Evolutionary conservation across 2,113 vertebrate species (phyloP), one percentile per base, ranked within the genome.

Genomic region (Prionailurus bengalensis): DNA sequence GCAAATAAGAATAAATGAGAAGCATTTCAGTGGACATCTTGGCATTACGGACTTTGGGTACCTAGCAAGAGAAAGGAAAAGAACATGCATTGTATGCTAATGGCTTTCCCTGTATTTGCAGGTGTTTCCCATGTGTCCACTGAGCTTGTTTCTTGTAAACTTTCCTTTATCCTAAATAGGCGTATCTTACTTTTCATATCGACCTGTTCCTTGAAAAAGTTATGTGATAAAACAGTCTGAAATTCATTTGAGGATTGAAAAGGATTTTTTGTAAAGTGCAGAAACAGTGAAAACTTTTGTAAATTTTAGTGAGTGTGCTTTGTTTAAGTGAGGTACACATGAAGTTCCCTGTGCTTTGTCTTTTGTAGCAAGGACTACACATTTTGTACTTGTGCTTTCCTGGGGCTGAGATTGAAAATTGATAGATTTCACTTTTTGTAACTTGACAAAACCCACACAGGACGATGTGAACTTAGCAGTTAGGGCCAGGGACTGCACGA

Each of bases 1-100:
- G 65, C 48, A 97, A 86, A 5, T 94, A 80, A 89, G 71, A 95
- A 71, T 95, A 97, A 79, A 73, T 76, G 36, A 84, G n/a, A 79
- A 33, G 9, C 39, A 95, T 71, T 91, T 91, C 76, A 91, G 71
- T 95, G 42, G 33, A 66, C 31, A 74, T 61, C 82, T 87, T 51
- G 36, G 33, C 36, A 89, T 76, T 84, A 53, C 27, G 66, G 17
- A 55, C 82, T 94, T 74, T 48, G 39, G 17, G 25, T 80, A 48
- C 36, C 29, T 42, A 58, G 89, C 51, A 36, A 65, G 21, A 61
- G 27, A 42, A 86, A 81, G 23, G 80, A 71, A 55, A 84, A 78
- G 58, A 63, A 42, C 70, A 12, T 33, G 11, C 73, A 31, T 83
- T 82, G 29, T 92, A 42, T 42, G 21, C 29, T 95, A 29, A 48